Base-by-base conservation (phyloP, 2,888 invertebrate genomes). In the Prosopocoilus inquinatus region DNA sequence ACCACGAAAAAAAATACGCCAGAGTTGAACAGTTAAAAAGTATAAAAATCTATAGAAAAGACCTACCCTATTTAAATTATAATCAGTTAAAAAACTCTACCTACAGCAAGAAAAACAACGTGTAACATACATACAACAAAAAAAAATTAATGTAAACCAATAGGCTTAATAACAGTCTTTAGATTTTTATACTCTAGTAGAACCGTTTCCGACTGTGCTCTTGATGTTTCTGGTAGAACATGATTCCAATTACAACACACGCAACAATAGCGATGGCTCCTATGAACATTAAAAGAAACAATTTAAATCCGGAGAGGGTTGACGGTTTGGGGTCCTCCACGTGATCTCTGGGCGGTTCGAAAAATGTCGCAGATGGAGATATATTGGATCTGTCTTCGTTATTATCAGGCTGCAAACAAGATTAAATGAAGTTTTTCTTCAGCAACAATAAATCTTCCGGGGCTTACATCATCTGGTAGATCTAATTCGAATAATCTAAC, bases 401-500 rank as follows among this genome's bases (percentile, higher is more conserved):
- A 53, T 57, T 49, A n/a, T 53, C 46, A 46, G 12, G 9, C 46
- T 33, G 11, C 8, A n/a, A 15, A 32, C 32, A 46, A 7, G 4
- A 15, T 12, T 9, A 44, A 7, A 12, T 16, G 11, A 7, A 12
- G 13, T 20, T 20, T 13, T 9, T 11, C 12, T 12, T 33, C 44
- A 48, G 13, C 2, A n/a, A n/a, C 7, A 9, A 3, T 28, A 48
- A 13, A 4, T 28, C 43, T 16, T 4, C n/a, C n/a, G n/a, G 1
- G 41, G 70, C 79, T 79, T 74, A 82, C 83, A 71, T 83, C 85
- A 59, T 86, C 84, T 50, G 90, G 83, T 50, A 88, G 77, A 71
- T 96, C 96, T 55, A 98, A 81, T 74, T 98, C 96, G 72, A 90
- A 98, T 71, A 96, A 85, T 78, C 94, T 91, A 58, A 99, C 83